Percentiles rank a stretch among this genome's conserved stretches.
phyloP scores from a whole-genome alignment of 2,113 vertebrate genomes.

The Zapus hudsonius region DNA sequence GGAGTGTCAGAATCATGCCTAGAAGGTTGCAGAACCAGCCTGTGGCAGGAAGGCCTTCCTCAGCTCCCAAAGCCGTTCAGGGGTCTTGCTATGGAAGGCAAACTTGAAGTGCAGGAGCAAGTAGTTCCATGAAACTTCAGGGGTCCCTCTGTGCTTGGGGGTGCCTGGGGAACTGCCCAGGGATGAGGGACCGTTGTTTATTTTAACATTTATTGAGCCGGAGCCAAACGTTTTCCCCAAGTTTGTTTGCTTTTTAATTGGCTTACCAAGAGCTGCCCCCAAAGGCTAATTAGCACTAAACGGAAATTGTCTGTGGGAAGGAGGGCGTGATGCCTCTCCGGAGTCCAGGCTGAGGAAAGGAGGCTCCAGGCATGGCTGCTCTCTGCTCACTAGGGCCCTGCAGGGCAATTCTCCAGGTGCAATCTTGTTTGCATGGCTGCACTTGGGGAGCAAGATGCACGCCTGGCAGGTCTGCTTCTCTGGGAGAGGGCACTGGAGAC shows the following conservation, averaged over 20 bases:
- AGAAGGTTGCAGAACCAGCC: neutral
- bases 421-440: neutral
- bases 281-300: neutral
- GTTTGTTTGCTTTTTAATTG: constrained; percentile 22
- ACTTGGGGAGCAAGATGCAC: neutral
- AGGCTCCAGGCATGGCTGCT: neutral
- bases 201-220: neutral
- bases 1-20: neutral
- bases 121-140: neutral
- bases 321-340: fast-evolving
- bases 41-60: neutral
- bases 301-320: neutral
- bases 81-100: neutral
- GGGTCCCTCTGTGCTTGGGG: neutral
- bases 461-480: neutral
- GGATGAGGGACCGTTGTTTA: neutral
- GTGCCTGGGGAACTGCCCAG: neutral
- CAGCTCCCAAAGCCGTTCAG: neutral
- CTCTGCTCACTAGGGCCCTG: neutral
- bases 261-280: neutral
- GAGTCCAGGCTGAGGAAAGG: neutral
- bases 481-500: too few relatives aligned
- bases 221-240: neutral
- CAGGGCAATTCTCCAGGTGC: neutral
- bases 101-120: neutral